Evolutionary conservation across 2,888 invertebrate genomes (phyloP), one percentile per base, ranked within the genome.

Genomic region (Mimachlamys varia): DNA sequence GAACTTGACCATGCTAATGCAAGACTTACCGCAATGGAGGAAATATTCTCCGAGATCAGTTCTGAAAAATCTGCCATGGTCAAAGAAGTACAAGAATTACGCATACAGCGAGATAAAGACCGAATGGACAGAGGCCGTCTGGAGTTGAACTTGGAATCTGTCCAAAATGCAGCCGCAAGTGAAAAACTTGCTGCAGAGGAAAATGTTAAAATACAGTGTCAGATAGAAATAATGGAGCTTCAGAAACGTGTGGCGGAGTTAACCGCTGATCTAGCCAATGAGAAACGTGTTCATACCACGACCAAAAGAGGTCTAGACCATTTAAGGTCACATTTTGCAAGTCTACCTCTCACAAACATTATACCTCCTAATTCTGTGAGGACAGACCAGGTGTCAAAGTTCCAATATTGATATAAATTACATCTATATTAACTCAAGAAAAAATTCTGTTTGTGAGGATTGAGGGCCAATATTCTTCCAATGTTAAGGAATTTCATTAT

Each of bases 301-400:
- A 94, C 96, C 12, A 94, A 94, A 90, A 94, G 94, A 92, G 96
- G 95, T 10, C 93, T 96, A 49, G 94, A 95, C 62, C 95, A 96
- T 92, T 92, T 96, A 50, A 90, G 95, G 58, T 93, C 93, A 49
- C 96, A 96, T 92, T 96, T 96, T 91, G 93, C 96, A 27, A 95
- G 94, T 92, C 89, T 96, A 27, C 94, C 95, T 55, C 89, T 95
- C 0, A 92, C 94, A 3, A 93, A 95, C 62, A 94, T 95, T 37
- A 27, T 95, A 88, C 94, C 94, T 37, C 93, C 93, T 7, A 94
- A 93, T 90, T 91, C 93, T 58, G 95, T 95, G 0, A 90, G 89
- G 12, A 92, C 91, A 53, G 94, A 95, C 90, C 94, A 95, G 88
- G 92, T 95, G 13, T 88, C 91, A 50, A 55, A 89, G 62, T 92